phyloP scores from a whole-genome alignment of 2,113 vertebrate species.

The Taxidea taxus region DNA sequence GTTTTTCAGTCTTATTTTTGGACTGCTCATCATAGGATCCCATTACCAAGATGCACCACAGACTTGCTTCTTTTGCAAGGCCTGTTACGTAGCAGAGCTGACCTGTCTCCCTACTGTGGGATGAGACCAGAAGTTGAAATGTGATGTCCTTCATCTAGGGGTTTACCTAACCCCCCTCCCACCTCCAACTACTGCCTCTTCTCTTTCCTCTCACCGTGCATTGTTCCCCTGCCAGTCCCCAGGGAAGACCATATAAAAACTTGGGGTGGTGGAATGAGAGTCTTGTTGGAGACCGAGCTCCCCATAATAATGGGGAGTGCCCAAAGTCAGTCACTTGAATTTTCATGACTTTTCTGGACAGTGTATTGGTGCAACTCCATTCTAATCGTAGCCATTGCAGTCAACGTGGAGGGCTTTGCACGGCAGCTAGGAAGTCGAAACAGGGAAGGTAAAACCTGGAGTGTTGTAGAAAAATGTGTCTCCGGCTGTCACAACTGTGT shows the following conservation, averaged over 20 bases:
- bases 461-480: slow-evolving; percentile 28
- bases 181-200: neutral
- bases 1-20: neutral
- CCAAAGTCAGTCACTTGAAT: neutral
- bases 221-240: neutral
- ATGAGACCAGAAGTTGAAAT: neutral
- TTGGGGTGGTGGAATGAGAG: neutral
- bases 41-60: neutral
- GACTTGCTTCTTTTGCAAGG: neutral
- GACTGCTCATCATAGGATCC: neutral
- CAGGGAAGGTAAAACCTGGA: neutral
- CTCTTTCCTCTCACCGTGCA: neutral
- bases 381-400: neutral
- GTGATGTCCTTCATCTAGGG: neutral
- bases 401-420: neutral
- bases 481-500: neutral
- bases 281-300: neutral
- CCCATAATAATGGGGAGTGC: neutral
- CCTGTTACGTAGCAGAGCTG: neutral
- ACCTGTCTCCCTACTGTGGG: neutral
- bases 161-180: neutral
- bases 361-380: neutral
- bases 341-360: slow-evolving; percentile 38
- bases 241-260: neutral
- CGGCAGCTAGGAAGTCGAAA: slow-evolving; percentile 13